Conservation (phyloP, 2,888 invertebrate species). For the Phalera bucephala region DNA sequence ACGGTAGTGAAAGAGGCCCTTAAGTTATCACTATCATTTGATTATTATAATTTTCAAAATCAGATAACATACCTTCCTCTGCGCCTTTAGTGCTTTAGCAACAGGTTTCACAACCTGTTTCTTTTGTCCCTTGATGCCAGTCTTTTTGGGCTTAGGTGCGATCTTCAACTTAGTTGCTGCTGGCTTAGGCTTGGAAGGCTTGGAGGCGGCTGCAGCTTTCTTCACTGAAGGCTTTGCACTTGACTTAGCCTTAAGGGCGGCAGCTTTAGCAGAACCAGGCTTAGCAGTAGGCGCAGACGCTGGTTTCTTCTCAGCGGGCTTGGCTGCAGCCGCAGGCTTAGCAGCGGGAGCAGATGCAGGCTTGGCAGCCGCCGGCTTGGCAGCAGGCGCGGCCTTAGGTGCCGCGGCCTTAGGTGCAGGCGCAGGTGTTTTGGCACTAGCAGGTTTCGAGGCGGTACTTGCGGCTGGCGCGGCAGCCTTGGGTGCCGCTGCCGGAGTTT, state of each 20-base stretch:
- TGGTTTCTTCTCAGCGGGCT: constrained; percentile 68
- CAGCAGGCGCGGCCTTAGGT: constrained; percentile 59
- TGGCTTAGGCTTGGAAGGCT: constrained; percentile 75
- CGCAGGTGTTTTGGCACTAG: constrained; percentile 66
- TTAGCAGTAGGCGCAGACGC: constrained; percentile 69
- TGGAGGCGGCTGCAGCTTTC: constrained; percentile 75
- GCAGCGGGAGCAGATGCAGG: constrained; percentile 76
- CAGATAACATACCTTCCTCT: constrained; percentile 91
- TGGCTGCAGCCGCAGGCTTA: constrained; percentile 66
- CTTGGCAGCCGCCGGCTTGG: constrained; percentile 66
- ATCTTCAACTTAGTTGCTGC: constrained; percentile 76
- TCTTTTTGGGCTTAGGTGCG: constrained; percentile 81
- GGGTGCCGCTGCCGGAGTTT: constrained; percentile 72
- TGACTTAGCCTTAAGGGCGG: constrained; percentile 74
- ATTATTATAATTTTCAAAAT: no score
- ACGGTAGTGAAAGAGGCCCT: no score
- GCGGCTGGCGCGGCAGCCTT: constrained; percentile 59
- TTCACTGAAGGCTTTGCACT: constrained; percentile 78
- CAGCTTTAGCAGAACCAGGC: constrained; percentile 79
- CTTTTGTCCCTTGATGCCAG: constrained; percentile 81
- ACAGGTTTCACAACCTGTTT: constrained; percentile 80
- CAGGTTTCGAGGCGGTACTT: constrained; percentile 52
- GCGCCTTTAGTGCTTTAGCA: constrained; percentile 92
- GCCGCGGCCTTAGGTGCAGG: constrained; percentile 75
- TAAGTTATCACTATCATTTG: no score